Conservation (phyloP, 2,797 vertebrate species). For the Falco biarmicus region DNA sequence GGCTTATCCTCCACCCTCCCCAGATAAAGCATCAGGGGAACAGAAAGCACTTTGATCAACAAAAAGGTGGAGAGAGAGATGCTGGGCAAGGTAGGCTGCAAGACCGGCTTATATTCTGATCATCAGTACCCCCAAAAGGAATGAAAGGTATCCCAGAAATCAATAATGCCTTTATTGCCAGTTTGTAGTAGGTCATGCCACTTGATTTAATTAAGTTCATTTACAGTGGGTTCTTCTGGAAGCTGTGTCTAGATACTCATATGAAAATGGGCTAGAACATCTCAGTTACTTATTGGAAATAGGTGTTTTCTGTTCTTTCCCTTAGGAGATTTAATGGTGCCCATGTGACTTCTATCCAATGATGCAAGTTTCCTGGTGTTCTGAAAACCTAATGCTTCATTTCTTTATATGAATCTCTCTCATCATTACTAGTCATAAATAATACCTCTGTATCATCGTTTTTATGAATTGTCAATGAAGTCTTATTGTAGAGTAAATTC, state of each 20-base stretch:
- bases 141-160: background rate
- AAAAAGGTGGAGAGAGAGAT: background rate
- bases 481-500: background rate
- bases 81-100: background rate
- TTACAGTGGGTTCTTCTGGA: background rate
- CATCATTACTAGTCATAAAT: background rate
- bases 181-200: background rate
- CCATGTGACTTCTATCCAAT: background rate
- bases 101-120: background rate
- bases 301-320: background rate
- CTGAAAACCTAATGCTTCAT: background rate
- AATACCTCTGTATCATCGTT: background rate
- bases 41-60: background rate
- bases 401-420: background rate
- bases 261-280: background rate
- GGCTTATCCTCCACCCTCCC: background rate
- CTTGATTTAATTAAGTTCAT: background rate
- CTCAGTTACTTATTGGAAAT: background rate
- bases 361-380: background rate
- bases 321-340: background rate
- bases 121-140: background rate
- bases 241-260: background rate
- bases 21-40: background rate
- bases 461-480: background rate
- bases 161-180: background rate